Base-by-base conservation (phyloP, 2,797 vertebrate species). In the Anabacerthia variegaticeps region DNA sequence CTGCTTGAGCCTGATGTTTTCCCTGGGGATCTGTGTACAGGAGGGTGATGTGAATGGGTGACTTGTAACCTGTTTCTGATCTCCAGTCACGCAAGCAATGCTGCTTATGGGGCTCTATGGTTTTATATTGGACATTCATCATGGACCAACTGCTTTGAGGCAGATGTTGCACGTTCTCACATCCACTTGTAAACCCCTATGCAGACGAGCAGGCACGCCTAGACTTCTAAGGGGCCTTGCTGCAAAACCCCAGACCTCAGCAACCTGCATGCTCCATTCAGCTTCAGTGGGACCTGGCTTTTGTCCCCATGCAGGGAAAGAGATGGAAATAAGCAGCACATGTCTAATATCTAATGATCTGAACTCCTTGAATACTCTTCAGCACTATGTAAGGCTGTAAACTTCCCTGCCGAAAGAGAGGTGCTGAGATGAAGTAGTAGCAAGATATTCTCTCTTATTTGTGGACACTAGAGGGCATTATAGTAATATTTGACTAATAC, bases 391-490 rank as follows among this genome's bases (percentile, higher is more conserved):
- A 16, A 54, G 17, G 30, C 48, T 78, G 32, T 55, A 23, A 67
- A 41, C 20, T 28, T 62, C 39, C 21, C 23, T n/a, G 49, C 21
- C 4, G 2, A 56, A 69, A 39, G 46, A 27, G 12, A 39, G 46
- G 23, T 6, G 51, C 46, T 1, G 67, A 91, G 62, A 13, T 16
- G 6, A 28, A 84, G 62, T 32, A 27, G 23, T 6, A 44, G 7
- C 12, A 36, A 54, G 13, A 46, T 44, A 21, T 14, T 61, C 5
- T 66, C 27, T 66, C 30, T 20, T 41, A 27, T 34, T 24, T 93
- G 27, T 46, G 34, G 74, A 32, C 95, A 51, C 91, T 79, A 96
- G 96, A 92, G 93, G 95, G 95, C 93, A 92, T 88, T 66, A 26
- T 32, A 88, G 74, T 77, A 74, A 79, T 78, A 44, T 15, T 79